These are phyloP conservation scores for Pseudococcus longispinus DNA, from an alignment of 2,888 invertebrate genomes.

Conservation along the genomic window DNA sequence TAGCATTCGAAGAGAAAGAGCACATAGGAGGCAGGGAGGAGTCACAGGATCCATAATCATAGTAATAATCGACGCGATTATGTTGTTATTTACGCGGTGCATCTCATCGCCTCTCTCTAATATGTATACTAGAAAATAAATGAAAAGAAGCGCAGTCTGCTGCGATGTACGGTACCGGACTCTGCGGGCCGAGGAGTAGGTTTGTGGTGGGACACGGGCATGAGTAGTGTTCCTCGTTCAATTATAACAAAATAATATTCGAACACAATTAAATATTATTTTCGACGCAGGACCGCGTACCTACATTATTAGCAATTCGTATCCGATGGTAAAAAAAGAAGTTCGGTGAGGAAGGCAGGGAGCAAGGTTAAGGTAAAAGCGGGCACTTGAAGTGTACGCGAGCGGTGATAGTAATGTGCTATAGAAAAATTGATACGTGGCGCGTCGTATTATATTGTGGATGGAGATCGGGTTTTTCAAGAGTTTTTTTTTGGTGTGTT, in stretches of 20 bases:
- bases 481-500: background rate
- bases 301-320: background rate
- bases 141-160: background rate
- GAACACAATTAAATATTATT: background rate
- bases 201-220: background rate
- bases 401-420: background rate
- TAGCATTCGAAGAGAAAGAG: background rate
- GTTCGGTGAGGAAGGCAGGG: background rate
- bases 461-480: background rate
- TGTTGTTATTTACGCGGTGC: background rate
- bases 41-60: background rate
- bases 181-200: background rate
- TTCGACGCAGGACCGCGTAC: background rate
- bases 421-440: background rate
- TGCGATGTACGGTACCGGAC: background rate
- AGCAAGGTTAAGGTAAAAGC: background rate
- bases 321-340: background rate
- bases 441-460: background rate
- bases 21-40: background rate
- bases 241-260: background rate
- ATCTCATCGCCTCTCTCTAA: background rate
- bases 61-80: background rate
- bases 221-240: background rate
- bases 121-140: background rate
- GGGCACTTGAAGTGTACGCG: background rate